These are phyloP conservation scores for Dynastes hyllus DNA, from an alignment of 2,888 invertebrate genomes.

Conservation along the genomic window DNA sequence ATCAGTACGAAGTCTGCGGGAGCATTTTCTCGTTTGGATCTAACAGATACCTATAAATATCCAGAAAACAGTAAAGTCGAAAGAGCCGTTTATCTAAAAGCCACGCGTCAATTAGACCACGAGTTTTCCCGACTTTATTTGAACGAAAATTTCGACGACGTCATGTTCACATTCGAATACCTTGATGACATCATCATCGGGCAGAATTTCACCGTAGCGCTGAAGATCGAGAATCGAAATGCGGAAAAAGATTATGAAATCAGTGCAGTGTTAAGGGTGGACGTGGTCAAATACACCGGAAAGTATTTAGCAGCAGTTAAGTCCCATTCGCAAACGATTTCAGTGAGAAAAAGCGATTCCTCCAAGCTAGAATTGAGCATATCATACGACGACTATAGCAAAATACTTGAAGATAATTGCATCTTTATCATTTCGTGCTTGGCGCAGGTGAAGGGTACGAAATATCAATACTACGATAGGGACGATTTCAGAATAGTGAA, in stretches of 20 bases:
- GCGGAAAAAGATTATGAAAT: constrained; percentile 76
- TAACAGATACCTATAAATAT: constrained; percentile 85
- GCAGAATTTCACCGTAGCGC: constrained; percentile 80
- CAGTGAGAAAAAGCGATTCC: constrained; percentile 77
- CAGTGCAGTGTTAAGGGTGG: constrained; percentile 80
- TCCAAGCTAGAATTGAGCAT: constrained; percentile 79
- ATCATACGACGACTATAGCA: constrained; percentile 83
- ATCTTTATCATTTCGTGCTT: constrained; percentile 87
- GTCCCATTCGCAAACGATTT: constrained; percentile 73
- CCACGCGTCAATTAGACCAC: constrained; percentile 83
- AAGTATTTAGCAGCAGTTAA: constrained; percentile 81
- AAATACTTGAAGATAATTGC: constrained; percentile 83
- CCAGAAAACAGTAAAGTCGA: constrained; percentile 85
- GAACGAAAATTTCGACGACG: constrained; percentile 88
- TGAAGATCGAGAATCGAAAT: constrained; percentile 82
- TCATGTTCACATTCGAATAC: constrained; percentile 85
- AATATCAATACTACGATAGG: constrained; percentile 87
- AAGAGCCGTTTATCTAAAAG: constrained; percentile 85
- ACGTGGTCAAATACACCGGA: constrained; percentile 86
- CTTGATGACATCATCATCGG: constrained; percentile 88
- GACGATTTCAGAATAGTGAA: constrained; percentile 89
- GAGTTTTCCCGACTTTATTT: constrained; percentile 86
- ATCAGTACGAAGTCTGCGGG: constrained; percentile 90
- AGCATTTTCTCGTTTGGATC: constrained; percentile 84
- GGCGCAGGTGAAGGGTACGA: constrained; percentile 82